Conservation (phyloP, 2,888 invertebrate species). For the Artemia sinica region DNA sequence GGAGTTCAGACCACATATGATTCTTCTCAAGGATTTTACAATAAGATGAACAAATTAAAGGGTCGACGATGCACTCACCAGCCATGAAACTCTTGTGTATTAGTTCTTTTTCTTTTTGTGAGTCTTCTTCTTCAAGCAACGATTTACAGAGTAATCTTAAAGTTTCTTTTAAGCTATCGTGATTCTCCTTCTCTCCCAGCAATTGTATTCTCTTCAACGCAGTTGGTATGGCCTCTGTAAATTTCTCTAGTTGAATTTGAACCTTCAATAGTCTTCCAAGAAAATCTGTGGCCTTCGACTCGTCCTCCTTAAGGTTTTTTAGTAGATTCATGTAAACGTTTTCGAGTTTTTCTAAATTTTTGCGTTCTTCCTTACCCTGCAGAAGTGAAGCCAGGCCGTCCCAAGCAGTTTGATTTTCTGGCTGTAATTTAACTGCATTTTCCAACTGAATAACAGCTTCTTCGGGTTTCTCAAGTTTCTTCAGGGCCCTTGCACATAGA, state of each 20-base stretch:
- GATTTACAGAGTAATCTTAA: neutral
- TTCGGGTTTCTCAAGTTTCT: too few species aligned
- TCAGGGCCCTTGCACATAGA: too few species aligned
- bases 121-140: neutral
- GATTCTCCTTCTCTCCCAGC: neutral
- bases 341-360: too few species aligned
- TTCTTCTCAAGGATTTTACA: neutral
- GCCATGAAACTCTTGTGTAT: neutral
- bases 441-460: too few species aligned
- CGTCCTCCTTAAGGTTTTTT: neutral
- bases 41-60: neutral
- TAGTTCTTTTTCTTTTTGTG: neutral
- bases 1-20: neutral
- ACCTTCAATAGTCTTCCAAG: conserved; percentile 5
- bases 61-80: neutral
- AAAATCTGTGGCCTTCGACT: neutral
- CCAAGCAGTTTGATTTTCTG: too few species aligned
- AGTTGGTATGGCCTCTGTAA: neutral
- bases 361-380: too few species aligned
- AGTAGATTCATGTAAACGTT: too few species aligned
- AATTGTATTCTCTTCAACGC: neutral
- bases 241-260: neutral
- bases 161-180: conserved; percentile 1
- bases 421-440: too few species aligned
- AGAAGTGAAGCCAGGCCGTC: too few species aligned